Percentiles rank a stretch among this genome's conserved stretches.
Evolutionary conservation across 2,113 vertebrate species (phyloP).

Genomic region (Albula goreensis): DNA sequence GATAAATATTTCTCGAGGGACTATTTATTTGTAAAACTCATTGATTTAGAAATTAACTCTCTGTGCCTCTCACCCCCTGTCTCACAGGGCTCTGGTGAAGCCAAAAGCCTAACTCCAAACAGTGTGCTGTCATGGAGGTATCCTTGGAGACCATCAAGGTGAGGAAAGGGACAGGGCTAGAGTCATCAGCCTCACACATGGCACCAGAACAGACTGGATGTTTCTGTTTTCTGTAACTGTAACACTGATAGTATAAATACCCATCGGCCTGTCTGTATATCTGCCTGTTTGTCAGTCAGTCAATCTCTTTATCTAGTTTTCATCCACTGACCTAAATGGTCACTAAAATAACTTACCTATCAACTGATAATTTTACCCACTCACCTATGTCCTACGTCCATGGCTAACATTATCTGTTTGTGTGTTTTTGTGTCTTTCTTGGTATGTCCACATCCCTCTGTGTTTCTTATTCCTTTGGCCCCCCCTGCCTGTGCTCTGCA

Average conservation of each 20-base stretch:
- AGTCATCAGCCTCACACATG: neutral
- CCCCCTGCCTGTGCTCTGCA: conserved; percentile 54
- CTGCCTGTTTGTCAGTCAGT: too few species aligned
- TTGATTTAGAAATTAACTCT: neutral
- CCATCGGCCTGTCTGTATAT: too few species aligned
- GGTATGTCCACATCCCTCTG: neutral
- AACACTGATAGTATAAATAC: too few species aligned
- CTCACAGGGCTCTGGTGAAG: conserved; percentile 82
- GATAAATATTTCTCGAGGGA: too few species aligned
- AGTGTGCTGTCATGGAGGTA: conserved; percentile 87
- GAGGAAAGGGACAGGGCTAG: conserved; percentile 13
- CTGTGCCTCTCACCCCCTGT: neutral
- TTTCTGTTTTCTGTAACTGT: neutral
- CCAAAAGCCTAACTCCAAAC: conserved; percentile 87
- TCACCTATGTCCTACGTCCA: neutral
- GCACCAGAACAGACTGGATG: neutral
- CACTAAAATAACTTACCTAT: too few species aligned
- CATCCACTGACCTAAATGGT: too few species aligned
- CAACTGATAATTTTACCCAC: too few species aligned
- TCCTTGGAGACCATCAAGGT: conserved; percentile 95
- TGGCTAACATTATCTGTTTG: neutral
- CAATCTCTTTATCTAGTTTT: too few species aligned
- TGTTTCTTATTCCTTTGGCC: conserved; percentile 12
- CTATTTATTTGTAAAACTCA: neutral
- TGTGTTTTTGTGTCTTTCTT: neutral